Conservation (phyloP, 1,140 invertebrate species). For the Amyelois transitella region DNA sequence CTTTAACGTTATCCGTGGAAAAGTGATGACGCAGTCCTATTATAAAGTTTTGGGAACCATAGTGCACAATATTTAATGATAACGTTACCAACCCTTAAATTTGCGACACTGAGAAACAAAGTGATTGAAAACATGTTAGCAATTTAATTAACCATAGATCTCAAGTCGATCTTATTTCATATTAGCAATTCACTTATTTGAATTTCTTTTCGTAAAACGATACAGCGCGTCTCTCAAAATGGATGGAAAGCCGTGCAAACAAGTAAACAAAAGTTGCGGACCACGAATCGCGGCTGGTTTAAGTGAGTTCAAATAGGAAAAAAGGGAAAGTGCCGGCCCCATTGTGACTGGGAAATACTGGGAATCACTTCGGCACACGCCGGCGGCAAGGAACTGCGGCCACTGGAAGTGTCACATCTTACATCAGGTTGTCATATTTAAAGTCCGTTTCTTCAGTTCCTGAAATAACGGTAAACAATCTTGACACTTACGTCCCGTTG, state of each 20-base stretch:
- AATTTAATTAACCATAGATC: no score
- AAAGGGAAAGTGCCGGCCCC: slow-evolving; percentile 48
- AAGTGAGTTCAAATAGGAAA: slow-evolving; percentile 68
- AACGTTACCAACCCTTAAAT: no score
- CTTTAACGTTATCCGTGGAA: no score
- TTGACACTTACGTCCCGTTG: no score
- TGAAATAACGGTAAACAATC: no score
- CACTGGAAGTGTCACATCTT: slow-evolving; percentile 6
- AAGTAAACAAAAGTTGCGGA: slow-evolving; percentile 48
- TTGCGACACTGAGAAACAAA: no score
- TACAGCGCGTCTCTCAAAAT: slow-evolving; percentile 39
- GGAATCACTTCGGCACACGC: slow-evolving; percentile 43
- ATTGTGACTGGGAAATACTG: slow-evolving; percentile 43
- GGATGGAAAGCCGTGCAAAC: slow-evolving; percentile 29
- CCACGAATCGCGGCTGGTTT: slow-evolving; percentile 48
- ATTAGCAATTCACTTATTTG: background rate
- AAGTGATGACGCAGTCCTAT: no score
- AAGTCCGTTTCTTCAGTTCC: no score
- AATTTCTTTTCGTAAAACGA: slow-evolving; percentile 25
- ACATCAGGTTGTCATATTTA: no score
- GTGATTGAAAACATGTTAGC: no score
- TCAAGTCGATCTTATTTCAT: background rate
- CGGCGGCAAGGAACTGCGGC: slow-evolving; percentile 9
- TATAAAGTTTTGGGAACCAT: no score
- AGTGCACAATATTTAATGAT: no score